Base-by-base conservation (phyloP, 2,797 vertebrate genomes). In the Lepidocolaptes lacrymiger region DNA sequence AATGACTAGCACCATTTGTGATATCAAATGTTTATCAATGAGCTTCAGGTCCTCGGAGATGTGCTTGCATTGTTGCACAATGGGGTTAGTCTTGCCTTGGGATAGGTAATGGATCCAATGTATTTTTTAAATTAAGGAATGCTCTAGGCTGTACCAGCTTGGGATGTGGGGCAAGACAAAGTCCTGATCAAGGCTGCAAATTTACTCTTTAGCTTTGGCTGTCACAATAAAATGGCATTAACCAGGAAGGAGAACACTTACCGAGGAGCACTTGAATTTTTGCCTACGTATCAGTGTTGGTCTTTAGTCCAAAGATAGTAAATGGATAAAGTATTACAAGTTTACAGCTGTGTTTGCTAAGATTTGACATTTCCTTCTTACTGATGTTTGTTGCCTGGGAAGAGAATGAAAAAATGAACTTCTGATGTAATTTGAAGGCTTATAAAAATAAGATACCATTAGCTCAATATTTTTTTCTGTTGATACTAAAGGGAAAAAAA, bases 331-430 rank as follows among this genome's bases (percentile, higher is more conserved):
- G 32, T 76, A 46, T 34, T 88, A 61, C 43, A 66, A 64, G 18
- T 86, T 91, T 86, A 62, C 22, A 82, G 23, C n/a, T 59, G 32
- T 26, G 9, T 90, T 90, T 63, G 85, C 43, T 82, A 76, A 71
- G 59, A 93, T 76, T 80, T 90, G 77, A 64, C 49, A 44, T 85
- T 91, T 91, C 13, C 76, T 79, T 91, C 88, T 73, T 63, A 68
- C 24, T 85, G 64, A 44, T 0, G 2, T 76, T 82, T 0, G 0
- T 59, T 94, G 84, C 71, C 88, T 80, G 58, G 7, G 28, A 68
- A 96, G 32, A 87, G 37, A 93, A 85, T 26, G 46, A 86, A 92
- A 77, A 91, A 90, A 82, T 19, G 10, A 87, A 82, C 23, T 91
- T 79, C 22, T 79, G 77, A 69, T 81, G 37, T 43, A 86, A 92